These are phyloP conservation scores for Periophthalmus magnuspinnatus DNA, from an alignment of 2,797 vertebrate genomes.

Conservation along the genomic window DNA sequence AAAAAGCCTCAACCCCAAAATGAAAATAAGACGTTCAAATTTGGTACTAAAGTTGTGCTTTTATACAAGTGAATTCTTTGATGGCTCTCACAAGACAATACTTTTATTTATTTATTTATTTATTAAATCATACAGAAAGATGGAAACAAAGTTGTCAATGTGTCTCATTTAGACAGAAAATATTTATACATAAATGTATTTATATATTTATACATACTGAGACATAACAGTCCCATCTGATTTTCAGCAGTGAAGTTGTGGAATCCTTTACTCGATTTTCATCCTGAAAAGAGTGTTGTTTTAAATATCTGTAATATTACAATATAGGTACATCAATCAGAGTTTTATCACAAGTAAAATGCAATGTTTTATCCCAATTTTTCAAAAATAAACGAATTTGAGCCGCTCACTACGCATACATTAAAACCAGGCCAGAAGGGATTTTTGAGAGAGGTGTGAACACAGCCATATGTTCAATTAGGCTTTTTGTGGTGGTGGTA, in stretches of 20 bases:
- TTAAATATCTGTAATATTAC: conserved; percentile 1
- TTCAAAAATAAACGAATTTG: not conserved
- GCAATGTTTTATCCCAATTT: not conserved
- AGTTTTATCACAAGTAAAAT: not conserved
- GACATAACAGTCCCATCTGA: conserved; percentile 15
- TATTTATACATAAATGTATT: not conserved
- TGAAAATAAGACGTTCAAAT: too few relatives aligned
- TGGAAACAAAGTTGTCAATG: not conserved
- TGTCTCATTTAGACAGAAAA: not conserved
- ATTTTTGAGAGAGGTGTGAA: not conserved
- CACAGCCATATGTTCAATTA: not conserved
- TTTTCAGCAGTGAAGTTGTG: conserved; percentile 8
- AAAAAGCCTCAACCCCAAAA: too few relatives aligned
- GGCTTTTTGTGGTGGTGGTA: not conserved
- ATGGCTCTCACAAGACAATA: too few relatives aligned
- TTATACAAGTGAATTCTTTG: too few relatives aligned
- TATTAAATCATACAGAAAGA: not conserved
- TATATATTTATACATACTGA: conserved; percentile 9
- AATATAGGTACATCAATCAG: not conserved
- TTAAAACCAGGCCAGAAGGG: not conserved
- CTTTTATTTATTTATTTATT: not conserved
- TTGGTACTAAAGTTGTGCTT: not conserved
- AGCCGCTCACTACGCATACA: not conserved
- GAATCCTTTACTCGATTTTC: conserved; percentile 7
- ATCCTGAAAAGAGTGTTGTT: conserved; percentile 14